These are phyloP conservation scores for Procambarus clarkii DNA, from an alignment of 1,140 invertebrate species.

Conservation along the genomic window DNA sequence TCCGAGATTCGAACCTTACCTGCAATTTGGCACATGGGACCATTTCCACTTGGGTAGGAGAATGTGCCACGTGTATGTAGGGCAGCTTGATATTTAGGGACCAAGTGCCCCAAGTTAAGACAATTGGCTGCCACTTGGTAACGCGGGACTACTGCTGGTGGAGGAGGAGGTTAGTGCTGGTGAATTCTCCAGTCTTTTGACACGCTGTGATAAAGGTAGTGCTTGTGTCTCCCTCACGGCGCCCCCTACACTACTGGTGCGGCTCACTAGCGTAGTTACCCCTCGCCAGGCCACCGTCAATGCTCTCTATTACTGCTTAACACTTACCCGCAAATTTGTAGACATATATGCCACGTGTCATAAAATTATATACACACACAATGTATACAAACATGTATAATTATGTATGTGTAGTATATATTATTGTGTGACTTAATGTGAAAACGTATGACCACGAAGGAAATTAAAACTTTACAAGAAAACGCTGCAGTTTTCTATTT, in stretches of 20 bases:
- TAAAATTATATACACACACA: no score
- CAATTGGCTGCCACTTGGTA: neutral
- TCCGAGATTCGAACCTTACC: neutral
- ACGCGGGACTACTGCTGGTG: neutral
- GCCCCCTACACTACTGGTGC: neutral
- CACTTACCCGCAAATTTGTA: neutral
- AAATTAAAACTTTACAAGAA: no score
- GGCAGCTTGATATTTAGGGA: neutral
- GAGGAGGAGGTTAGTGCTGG: neutral
- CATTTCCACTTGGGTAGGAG: neutral
- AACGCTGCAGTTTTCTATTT: no score
- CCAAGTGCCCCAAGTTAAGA: neutral
- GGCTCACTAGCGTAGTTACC: neutral
- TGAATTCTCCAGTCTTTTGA: neutral
- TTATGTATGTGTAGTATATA: no score
- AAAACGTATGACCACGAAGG: no score
- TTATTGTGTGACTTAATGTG: no score
- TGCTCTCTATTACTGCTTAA: neutral
- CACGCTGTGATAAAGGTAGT: neutral
- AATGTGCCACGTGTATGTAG: no score
- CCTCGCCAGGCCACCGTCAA: neutral
- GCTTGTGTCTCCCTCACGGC: neutral
- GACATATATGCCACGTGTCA: neutral
- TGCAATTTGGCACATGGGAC: neutral
- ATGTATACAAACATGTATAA: no score